A percentile compares a stretch with the other conserved stretches of the same genome.
Conservation (phyloP, 2,113 vertebrate species). For the Xiphophorus couchianus region DNA sequence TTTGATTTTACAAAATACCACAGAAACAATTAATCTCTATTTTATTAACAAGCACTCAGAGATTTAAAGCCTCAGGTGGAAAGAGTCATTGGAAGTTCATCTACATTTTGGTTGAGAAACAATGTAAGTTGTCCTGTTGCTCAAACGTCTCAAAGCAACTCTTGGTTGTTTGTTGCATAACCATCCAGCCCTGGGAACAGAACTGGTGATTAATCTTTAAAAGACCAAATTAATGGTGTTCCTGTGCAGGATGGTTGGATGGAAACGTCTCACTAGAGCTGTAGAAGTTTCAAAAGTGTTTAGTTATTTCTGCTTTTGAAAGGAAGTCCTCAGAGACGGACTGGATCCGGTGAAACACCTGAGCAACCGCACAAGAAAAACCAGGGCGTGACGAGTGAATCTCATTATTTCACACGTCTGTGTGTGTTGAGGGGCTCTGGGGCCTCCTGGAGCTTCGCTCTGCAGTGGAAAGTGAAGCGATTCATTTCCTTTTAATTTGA, state of each 20-base stretch:
- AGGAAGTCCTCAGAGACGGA: not conserved
- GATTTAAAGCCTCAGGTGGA: too few relatives aligned
- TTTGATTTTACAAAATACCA: too few relatives aligned
- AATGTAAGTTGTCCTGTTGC: too few relatives aligned
- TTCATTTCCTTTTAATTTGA: conserved; percentile 60
- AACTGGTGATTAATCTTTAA: not conserved
- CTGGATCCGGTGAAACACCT: conserved; percentile 18
- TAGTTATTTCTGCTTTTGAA: not conserved
- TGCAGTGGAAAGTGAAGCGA: conserved; percentile 41
- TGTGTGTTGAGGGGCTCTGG: not conserved
- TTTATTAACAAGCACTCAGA: too few relatives aligned
- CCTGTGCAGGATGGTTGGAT: not conserved
- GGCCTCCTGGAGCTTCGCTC: conserved; percentile 34
- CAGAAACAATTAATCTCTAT: too few relatives aligned
- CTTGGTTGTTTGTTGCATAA: not conserved
- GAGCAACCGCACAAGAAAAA: not conserved
- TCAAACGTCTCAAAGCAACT: too few relatives aligned
- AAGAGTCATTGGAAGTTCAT: too few relatives aligned
- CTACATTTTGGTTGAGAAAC: too few relatives aligned
- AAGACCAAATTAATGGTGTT: not conserved
- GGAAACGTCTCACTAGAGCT: not conserved
- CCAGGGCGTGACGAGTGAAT: conserved; percentile 2
- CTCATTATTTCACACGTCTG: conserved; percentile 9
- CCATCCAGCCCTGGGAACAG: not conserved
- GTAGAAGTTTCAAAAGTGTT: not conserved